These are phyloP conservation scores for Otis tarda DNA, from an alignment of 2,113 vertebrate genomes.

Conservation along the genomic window DNA sequence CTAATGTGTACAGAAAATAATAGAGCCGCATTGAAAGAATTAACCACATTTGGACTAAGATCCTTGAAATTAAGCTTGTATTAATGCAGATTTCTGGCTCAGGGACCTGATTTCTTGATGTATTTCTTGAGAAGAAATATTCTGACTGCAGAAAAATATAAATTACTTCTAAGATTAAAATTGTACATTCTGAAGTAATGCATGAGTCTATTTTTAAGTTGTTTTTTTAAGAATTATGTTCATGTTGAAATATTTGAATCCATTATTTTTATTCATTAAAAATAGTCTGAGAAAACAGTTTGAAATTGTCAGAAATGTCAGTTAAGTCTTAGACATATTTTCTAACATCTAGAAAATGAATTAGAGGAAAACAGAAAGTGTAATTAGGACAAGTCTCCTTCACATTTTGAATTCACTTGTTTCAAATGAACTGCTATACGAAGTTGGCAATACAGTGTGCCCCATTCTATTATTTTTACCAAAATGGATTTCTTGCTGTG, in stretches of 20 bases:
- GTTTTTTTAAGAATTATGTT: background rate
- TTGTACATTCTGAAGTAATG: background rate
- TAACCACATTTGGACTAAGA: background rate
- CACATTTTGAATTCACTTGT: conserved; percentile 66
- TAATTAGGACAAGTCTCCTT: conserved; percentile 54
- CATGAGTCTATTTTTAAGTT: background rate
- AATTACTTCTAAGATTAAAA: background rate
- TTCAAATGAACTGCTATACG: conserved; percentile 57
- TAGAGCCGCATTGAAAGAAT: background rate
- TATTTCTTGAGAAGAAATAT: background rate
- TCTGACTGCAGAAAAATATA: background rate
- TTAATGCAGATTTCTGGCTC: background rate
- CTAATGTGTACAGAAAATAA: background rate
- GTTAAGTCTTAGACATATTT: conserved; percentile 24
- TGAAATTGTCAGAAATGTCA: conserved; percentile 54
- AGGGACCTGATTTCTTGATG: background rate
- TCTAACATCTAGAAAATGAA: conserved; percentile 42
- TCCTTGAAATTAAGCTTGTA: background rate
- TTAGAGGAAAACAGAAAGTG: conserved; percentile 37
- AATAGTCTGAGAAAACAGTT: background rate
- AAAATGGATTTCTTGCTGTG: conserved; percentile 76
- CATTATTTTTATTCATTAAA: conserved; percentile 35
- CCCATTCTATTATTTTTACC: conserved; percentile 69
- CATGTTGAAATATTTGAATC: background rate
- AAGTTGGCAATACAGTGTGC: conserved; percentile 57